phyloP scores from a whole-genome alignment of 2,888 invertebrate genomes.

The Cheiracanthium punctorium region DNA sequence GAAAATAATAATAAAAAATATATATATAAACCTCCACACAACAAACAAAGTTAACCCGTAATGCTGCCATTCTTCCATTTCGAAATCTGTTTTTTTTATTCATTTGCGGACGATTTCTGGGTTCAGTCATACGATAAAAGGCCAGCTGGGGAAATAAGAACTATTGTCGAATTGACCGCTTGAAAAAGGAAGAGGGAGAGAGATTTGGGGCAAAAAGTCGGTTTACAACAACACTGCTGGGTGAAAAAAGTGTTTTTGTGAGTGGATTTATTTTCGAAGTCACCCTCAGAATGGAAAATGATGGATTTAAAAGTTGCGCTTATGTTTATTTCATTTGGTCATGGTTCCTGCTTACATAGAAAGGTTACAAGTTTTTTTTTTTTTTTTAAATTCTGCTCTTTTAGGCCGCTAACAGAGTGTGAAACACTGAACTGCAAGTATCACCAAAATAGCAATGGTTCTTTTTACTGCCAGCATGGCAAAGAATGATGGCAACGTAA shows the following conservation, averaged over 20 bases:
- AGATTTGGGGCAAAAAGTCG: slow-evolving; percentile 15
- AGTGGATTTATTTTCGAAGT: not conserved
- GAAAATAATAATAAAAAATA: too few relatives aligned
- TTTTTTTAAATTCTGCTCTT: too few relatives aligned
- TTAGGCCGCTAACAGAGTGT: too few relatives aligned
- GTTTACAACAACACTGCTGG: not conserved
- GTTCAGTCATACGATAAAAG: slow-evolving; percentile 3
- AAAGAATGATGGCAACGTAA: too few relatives aligned
- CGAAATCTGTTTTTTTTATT: not conserved
- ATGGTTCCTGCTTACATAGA: not conserved
- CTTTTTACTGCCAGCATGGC: too few relatives aligned
- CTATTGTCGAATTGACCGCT: slow-evolving; percentile 6
- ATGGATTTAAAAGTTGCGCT: not conserved
- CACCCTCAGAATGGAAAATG: not conserved
- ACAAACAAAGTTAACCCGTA: not conserved
- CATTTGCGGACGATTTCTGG: slow-evolving; percentile 12
- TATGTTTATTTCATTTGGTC: not conserved
- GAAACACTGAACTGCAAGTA: too few relatives aligned
- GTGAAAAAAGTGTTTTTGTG: not conserved
- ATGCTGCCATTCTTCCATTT: not conserved
- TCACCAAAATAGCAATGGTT: too few relatives aligned
- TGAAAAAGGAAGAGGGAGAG: slow-evolving; percentile 6
- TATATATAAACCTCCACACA: too few relatives aligned
- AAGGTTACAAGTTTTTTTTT: not conserved
- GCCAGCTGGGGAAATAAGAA: not conserved